These are phyloP conservation scores for Calypte anna DNA, from an alignment of 2,113 vertebrate genomes.

Conservation along the genomic window DNA sequence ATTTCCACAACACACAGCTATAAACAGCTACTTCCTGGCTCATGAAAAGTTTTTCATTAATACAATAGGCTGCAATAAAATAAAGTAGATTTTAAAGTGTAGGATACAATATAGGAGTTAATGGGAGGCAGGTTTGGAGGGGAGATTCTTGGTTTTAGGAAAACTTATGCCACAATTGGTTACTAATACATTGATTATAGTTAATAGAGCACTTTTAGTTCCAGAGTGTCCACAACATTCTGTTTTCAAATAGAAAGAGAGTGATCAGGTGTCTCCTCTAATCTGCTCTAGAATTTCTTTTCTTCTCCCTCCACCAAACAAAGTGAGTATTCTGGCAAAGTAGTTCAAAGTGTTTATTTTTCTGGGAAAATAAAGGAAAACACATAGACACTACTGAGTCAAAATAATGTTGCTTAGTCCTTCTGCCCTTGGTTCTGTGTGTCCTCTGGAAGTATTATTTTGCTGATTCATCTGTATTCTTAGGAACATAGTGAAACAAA, in stretches of 20 bases:
- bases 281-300: neutral
- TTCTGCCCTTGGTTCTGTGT: neutral
- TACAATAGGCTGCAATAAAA: slow-evolving; percentile 54
- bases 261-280: neutral
- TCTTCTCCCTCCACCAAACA: neutral
- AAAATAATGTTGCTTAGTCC: neutral
- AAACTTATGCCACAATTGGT: neutral
- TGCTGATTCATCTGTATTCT: neutral
- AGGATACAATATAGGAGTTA: neutral
- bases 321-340: slow-evolving; percentile 1
- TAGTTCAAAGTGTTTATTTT: neutral
- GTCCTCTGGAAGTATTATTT: neutral
- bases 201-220: neutral
- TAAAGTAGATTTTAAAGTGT: slow-evolving; percentile 66
- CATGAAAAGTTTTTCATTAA: slow-evolving; percentile 73
- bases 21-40: slow-evolving; percentile 72
- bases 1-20: slow-evolving; percentile 74
- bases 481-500: neutral
- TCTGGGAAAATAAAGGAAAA: neutral
- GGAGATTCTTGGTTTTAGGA: neutral
- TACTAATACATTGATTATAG: neutral
- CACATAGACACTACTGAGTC: neutral
- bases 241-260: neutral
- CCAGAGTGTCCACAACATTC: neutral
- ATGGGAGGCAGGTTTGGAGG: neutral